These are phyloP conservation scores for Palythoa heliodiscus DNA, from an alignment of 92 coral and sea anemone species.

Conservation along the genomic window DNA sequence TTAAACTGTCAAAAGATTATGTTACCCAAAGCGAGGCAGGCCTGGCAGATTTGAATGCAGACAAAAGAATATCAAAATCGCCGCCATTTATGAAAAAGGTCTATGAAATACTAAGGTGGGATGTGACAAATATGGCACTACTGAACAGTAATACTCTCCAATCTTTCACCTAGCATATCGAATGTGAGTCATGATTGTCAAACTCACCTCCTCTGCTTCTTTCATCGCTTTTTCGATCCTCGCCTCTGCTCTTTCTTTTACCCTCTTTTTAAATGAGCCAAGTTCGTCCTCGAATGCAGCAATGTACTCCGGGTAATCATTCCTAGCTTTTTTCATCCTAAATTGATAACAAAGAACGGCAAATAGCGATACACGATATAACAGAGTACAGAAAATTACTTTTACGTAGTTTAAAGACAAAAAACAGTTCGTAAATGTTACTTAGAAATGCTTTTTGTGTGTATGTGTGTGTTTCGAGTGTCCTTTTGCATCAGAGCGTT, in stretches of 20 bases:
- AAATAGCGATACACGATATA: not conserved
- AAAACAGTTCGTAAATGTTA: too few relatives aligned
- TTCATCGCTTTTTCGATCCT: conserved; percentile 87
- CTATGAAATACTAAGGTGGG: too few relatives aligned
- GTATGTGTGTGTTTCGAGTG: too few relatives aligned
- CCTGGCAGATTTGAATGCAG: too few relatives aligned
- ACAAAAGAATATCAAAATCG: too few relatives aligned
- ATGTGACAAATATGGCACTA: not conserved
- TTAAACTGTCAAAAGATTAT: too few relatives aligned
- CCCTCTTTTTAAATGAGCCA: conserved; percentile 77
- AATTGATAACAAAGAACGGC: not conserved
- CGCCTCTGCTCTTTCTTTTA: conserved; percentile 87
- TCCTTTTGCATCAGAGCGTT: too few relatives aligned
- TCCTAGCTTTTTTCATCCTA: conserved; percentile 88
- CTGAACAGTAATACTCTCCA: too few relatives aligned
- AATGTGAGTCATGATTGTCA: not conserved
- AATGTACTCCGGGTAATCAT: conserved; percentile 88
- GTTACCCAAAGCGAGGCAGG: too few relatives aligned
- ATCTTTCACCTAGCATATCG: not conserved
- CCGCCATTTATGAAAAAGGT: too few relatives aligned
- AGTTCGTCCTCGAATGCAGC: conserved; percentile 96
- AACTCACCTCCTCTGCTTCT: conserved; percentile 91
- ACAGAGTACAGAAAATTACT: not conserved
- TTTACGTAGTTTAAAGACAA: too few relatives aligned
- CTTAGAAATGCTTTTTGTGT: too few relatives aligned